phyloP scores from a whole-genome alignment of 2,797 vertebrate species.

The Gephyroberyx darwinii region DNA sequence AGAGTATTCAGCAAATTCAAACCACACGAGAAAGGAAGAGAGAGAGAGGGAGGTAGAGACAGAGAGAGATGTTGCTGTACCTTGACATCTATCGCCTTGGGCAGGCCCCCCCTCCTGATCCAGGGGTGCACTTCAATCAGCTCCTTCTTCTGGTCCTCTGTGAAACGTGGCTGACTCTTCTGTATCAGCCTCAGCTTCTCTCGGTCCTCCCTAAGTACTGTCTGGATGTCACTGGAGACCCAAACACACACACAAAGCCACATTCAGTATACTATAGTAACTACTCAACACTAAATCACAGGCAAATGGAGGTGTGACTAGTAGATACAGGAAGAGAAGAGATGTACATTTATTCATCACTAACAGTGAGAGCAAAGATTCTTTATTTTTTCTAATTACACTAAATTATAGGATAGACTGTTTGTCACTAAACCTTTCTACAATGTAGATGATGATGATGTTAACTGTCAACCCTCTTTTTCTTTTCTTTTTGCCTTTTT shows the following conservation, averaged over 20 bases:
- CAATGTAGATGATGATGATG: no score
- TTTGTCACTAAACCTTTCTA: not conserved
- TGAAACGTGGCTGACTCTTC: constrained; percentile 88
- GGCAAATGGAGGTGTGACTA: not conserved
- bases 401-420: not conserved
- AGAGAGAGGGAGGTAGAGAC: not conserved
- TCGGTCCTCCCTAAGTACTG: constrained; percentile 88
- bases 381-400: not conserved
- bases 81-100: constrained; percentile 83
- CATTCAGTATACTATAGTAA: not conserved
- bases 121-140: constrained; percentile 90
- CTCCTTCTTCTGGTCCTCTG: constrained; percentile 90
- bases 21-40: not conserved
- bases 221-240: constrained; percentile 82
- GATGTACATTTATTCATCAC: not conserved
- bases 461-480: not conserved
- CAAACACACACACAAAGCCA: constrained; percentile 21
- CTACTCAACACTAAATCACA: not conserved
- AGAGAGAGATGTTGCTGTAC: constrained; percentile 73
- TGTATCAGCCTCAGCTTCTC: constrained; percentile 88
- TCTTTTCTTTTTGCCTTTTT: not conserved
- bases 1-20: no score
- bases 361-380: not conserved
- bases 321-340: not conserved
- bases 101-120: constrained; percentile 87